Percentiles rank a stretch among this genome's conserved stretches.
phyloP scores from a whole-genome alignment of 2,797 vertebrate genomes.

The Rhabdophis nuchalis region DNA sequence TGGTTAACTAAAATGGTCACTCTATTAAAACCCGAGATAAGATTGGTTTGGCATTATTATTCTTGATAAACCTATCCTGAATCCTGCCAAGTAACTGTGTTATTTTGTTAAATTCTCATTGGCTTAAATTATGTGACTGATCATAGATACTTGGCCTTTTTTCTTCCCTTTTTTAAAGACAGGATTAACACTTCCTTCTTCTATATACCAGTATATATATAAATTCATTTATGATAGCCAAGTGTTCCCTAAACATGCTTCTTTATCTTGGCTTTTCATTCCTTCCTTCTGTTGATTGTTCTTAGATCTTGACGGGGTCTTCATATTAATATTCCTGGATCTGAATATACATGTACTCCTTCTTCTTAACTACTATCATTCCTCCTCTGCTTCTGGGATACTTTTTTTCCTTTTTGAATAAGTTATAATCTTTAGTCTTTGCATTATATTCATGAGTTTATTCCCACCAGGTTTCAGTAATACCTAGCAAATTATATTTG shows the following conservation, averaged over 20 bases:
- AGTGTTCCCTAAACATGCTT: background rate
- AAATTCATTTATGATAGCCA: background rate
- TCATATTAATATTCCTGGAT: background rate
- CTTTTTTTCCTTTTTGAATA: background rate
- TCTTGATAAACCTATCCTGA: background rate
- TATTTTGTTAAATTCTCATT: background rate
- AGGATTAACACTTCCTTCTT: background rate
- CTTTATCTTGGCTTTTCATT: background rate
- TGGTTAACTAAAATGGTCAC: background rate
- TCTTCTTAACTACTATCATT: background rate
- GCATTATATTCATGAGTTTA: background rate
- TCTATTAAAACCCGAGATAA: background rate
- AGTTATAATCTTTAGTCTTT: background rate
- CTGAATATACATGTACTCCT: background rate
- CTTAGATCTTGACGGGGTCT: background rate
- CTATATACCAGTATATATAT: background rate
- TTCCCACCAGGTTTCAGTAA: background rate
- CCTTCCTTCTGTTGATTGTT: background rate
- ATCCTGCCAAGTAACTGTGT: background rate
- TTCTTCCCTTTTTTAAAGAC: background rate
- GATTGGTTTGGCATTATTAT: background rate
- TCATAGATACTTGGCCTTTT: background rate
- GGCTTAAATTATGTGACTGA: background rate
- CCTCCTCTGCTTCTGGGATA: background rate
- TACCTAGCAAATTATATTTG: background rate